Evolutionary conservation across 2,888 invertebrate species (phyloP).

Genomic region (Drepanosiphum platanoidis): DNA sequence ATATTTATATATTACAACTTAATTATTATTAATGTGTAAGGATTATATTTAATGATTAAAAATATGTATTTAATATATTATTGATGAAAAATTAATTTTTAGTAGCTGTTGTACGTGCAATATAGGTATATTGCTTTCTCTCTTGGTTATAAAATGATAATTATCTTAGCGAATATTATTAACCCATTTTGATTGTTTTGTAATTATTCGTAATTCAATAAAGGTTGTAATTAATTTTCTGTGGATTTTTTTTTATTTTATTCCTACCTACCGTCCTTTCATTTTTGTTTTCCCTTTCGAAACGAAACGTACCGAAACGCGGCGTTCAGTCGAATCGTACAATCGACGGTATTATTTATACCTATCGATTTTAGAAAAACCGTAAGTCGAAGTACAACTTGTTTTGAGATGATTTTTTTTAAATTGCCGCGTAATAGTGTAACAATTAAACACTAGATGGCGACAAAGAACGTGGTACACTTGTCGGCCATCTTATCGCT

Average conservation of each 20-base stretch:
- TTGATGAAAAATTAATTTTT: conserved; percentile 55
- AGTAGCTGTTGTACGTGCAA: conserved; percentile 62
- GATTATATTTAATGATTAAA: conserved; percentile 50
- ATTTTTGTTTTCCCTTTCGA: background rate
- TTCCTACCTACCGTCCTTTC: background rate
- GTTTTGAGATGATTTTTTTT: no score
- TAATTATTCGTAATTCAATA: conserved; percentile 61
- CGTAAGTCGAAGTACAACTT: no score
- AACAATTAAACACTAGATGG: no score
- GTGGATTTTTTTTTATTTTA: no score
- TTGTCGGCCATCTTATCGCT: no score
- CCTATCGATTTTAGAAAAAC: no score
- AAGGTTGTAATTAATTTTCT: conserved; percentile 60
- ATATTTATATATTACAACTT: conserved; percentile 48
- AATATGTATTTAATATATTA: conserved; percentile 55
- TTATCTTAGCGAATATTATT: conserved; percentile 62
- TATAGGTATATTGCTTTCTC: conserved; percentile 62
- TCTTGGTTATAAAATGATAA: conserved; percentile 58
- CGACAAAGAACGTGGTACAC: no score
- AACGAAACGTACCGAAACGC: no score
- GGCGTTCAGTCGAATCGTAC: no score
- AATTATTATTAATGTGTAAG: conserved; percentile 55
- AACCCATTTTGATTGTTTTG: conserved; percentile 62
- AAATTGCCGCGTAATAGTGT: no score
- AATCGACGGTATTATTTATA: no score